These are phyloP conservation scores for Tolmerus cingulatus DNA, from an alignment of 2,888 invertebrate species.

Conservation along the genomic window DNA sequence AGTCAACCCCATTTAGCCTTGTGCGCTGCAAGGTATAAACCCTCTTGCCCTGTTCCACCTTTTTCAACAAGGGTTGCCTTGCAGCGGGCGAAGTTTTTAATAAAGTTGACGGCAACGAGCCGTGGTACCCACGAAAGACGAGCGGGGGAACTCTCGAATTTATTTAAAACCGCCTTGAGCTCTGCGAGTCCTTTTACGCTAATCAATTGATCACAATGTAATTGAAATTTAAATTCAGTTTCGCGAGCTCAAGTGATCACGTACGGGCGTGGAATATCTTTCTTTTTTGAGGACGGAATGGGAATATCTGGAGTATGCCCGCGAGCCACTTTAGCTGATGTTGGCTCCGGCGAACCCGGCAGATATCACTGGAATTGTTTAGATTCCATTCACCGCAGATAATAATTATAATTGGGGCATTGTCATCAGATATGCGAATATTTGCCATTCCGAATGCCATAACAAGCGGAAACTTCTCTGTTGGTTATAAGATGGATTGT, in stretches of 20 bases:
- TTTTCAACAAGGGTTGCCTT: background rate
- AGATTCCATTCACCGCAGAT: conserved; percentile 1
- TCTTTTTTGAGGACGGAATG: background rate
- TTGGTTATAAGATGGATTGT: background rate
- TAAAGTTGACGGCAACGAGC: conserved; percentile 11
- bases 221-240: conserved; percentile 44
- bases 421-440: background rate
- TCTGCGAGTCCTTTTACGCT: conserved; percentile 43
- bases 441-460: background rate
- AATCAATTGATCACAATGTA: conserved; percentile 46
- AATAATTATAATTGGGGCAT: conserved; percentile 11
- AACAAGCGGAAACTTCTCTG: background rate
- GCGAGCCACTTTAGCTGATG: background rate
- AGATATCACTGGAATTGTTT: background rate
- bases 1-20: conserved; percentile 20
- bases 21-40: background rate
- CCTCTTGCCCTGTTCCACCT: background rate
- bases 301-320: background rate
- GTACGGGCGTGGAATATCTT: background rate
- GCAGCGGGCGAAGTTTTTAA: conserved; percentile 36
- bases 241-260: conserved; percentile 35
- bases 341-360: background rate
- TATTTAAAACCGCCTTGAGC: conserved; percentile 42
- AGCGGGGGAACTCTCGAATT: background rate
- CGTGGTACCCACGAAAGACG: background rate